Evolutionary conservation across 2,797 vertebrate genomes (phyloP).

Genomic region (Carduelis carduelis): DNA sequence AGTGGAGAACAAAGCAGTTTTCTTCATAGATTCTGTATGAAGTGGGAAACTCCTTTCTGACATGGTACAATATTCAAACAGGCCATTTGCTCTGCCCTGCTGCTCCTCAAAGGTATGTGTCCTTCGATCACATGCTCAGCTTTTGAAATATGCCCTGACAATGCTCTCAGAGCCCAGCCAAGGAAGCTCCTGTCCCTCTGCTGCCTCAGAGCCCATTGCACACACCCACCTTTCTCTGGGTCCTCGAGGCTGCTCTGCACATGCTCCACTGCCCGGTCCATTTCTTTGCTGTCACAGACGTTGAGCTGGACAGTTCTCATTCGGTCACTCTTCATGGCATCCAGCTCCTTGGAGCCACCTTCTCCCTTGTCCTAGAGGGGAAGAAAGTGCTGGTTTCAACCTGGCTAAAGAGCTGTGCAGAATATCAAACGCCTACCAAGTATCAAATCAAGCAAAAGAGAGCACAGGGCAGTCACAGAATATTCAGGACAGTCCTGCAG

Average conservation of each 20-base stretch:
- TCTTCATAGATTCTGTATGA: neutral
- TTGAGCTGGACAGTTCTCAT: constrained; percentile 79
- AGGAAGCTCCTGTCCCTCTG: neutral
- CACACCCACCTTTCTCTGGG: constrained; percentile 68
- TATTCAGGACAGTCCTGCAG: neutral
- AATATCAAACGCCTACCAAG: neutral
- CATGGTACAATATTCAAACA: neutral
- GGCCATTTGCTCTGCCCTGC: neutral
- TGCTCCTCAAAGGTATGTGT: neutral
- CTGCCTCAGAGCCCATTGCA: neutral
- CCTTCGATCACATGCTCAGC: neutral
- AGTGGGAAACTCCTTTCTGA: neutral
- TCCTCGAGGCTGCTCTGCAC: constrained; percentile 66
- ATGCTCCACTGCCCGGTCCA: constrained; percentile 63
- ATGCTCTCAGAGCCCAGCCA: neutral
- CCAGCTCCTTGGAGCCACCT: constrained; percentile 75
- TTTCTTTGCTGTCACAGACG: constrained; percentile 75
- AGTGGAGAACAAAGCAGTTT: neutral
- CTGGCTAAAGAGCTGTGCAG: neutral
- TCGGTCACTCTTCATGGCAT: constrained; percentile 73
- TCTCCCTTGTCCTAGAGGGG: constrained; percentile 70
- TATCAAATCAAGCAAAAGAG: neutral
- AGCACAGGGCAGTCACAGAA: neutral
- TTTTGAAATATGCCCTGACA: neutral
- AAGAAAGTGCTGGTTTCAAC: neutral